Evolutionary conservation across 1,140 invertebrate species (phyloP).

Genomic region (Cephus cinctus): DNA sequence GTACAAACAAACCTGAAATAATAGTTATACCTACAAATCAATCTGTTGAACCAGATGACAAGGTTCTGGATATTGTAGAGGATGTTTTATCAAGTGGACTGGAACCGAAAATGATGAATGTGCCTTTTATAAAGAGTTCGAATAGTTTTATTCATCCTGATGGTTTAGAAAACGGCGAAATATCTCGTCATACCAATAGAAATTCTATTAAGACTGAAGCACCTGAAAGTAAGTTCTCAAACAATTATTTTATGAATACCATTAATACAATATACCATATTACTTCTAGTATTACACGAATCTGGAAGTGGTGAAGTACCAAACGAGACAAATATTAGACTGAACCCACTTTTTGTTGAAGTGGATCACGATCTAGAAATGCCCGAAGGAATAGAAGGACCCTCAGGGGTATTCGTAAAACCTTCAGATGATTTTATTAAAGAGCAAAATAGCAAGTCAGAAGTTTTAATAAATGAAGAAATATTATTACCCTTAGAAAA

Average conservation of each 20-base stretch:
- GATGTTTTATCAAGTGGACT: neutral
- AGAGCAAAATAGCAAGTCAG: too few relatives aligned
- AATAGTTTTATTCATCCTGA: neutral
- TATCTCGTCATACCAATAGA: too few relatives aligned
- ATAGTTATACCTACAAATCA: neutral
- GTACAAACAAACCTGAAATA: constrained; percentile 1
- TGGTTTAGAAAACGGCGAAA: neutral
- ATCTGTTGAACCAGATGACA: neutral
- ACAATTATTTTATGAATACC: too few relatives aligned
- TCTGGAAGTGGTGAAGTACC: neutral
- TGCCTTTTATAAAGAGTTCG: neutral
- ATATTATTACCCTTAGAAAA: too few relatives aligned
- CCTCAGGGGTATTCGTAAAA: constrained; percentile 53
- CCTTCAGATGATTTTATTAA: constrained; percentile 36
- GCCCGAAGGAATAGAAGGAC: constrained; percentile 60
- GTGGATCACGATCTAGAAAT: constrained; percentile 60
- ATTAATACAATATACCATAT: too few relatives aligned
- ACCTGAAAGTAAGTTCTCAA: too few relatives aligned
- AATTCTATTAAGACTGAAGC: too few relatives aligned
- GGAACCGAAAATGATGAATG: neutral
- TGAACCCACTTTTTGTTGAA: constrained; percentile 43
- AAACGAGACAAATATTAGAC: neutral
- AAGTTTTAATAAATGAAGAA: too few relatives aligned
- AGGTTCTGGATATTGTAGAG: neutral
- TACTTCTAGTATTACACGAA: too few relatives aligned